Conservation (phyloP, 2,113 vertebrate species). For the Kryptolebias marmoratus region DNA sequence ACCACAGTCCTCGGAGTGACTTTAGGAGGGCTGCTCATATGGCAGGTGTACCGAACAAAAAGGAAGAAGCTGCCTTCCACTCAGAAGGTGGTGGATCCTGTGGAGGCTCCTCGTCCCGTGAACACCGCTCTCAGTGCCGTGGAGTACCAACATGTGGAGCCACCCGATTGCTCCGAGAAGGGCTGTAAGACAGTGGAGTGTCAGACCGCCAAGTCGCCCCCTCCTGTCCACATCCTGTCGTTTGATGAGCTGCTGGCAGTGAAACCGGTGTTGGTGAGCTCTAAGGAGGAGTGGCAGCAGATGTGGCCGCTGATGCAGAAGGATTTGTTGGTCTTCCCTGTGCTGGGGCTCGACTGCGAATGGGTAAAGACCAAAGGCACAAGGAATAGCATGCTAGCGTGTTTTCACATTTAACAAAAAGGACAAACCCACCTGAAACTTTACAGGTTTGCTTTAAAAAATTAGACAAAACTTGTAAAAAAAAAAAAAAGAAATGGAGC, state of each 20-base stretch:
- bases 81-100: slow-evolving; percentile 38
- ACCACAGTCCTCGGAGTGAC: slow-evolving; percentile 85
- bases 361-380: slow-evolving; percentile 88
- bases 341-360: slow-evolving; percentile 97
- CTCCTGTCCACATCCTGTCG: slow-evolving; percentile 59
- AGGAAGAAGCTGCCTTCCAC: slow-evolving; percentile 65
- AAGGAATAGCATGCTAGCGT: slow-evolving; percentile 59
- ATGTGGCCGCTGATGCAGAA: slow-evolving; percentile 84
- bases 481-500: too few relatives aligned
- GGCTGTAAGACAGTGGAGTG: slow-evolving; percentile 27
- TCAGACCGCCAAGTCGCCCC: slow-evolving; percentile 24
- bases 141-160: slow-evolving; percentile 2
- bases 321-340: slow-evolving; percentile 85
- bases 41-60: slow-evolving; percentile 78
- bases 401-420: background rate
- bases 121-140: slow-evolving; percentile 4
- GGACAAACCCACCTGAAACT: slow-evolving; percentile 14
- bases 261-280: slow-evolving; percentile 85
- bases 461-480: too few relatives aligned
- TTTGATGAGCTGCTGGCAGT: slow-evolving; percentile 80
- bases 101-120: slow-evolving; percentile 6
- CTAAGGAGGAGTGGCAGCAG: slow-evolving; percentile 84
- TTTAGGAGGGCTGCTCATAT: slow-evolving; percentile 87
- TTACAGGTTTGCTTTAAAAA: background rate
- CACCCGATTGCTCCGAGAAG: background rate